Evolutionary conservation across 2,113 vertebrate genomes (phyloP), one percentile per base, ranked within the genome.

Genomic region (Gavia stellata): DNA sequence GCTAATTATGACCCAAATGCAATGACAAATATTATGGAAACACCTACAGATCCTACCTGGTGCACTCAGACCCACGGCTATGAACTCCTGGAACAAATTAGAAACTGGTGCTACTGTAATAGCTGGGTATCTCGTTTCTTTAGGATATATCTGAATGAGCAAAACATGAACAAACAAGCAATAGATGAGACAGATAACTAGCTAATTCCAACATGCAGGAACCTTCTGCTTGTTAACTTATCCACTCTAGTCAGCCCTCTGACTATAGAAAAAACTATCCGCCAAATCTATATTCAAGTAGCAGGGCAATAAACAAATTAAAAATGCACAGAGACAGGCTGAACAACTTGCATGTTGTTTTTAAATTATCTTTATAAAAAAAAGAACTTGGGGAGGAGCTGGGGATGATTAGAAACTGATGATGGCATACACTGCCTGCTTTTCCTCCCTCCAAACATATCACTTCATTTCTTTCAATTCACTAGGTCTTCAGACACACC

Each of bases 121-220:
- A 89, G 58, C 52, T 50, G 86, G 65, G 90, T 81, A 96, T 92
- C 94, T 92, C 14, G 3, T 91, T 92, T 97, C 97, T 97, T 93
- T 62, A 67, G 91, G 81, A 92, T 70, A 59, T 53, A 88, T 31
- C 58, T 70, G 81, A 94, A 96, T 59, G 55, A 96, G 91, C 75
- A 88, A 95, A 92, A 95, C 83, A 50, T 94, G 95, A 88, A 94
- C 78, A 86, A 79, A 71, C 86, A 93, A 81, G 96, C 52, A 94
- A 59, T 70, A 87, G 72, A 82, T 87, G 71, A 97, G 79, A 94
- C 47, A 84, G 79, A 68, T 82, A 95, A 95, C 47, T 40, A 78
- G 47, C 36, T 94, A 88, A 95, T 92, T 92, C 84, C 89, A 93
- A 44, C 81, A 77, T 21, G 81, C 50, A 66, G 71, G 66, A 94